Base-by-base conservation (phyloP, 1,140 invertebrate species). In the Brachionus manjavacas region DNA sequence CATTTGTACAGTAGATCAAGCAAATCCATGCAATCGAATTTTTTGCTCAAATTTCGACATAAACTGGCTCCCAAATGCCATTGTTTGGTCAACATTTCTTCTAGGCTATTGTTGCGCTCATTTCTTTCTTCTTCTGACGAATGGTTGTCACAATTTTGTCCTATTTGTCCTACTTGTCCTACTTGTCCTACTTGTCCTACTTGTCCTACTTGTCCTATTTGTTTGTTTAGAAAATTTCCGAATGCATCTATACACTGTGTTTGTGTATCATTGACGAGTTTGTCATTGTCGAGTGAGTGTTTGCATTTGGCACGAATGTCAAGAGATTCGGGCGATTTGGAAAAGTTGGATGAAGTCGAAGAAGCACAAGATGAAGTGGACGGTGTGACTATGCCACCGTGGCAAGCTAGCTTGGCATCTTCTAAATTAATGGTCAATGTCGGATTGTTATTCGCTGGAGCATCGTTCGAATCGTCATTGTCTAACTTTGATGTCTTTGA, bases 221-320 rank as follows among this genome's bases (percentile, higher is more conserved):
- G 68, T 72, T 72, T 41, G 39, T 39, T 72, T 3, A 72, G 28
- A 72, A 72, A 41, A 72, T 72, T 72, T 35, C 68, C 68, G 41
- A 72, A 72, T 8, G 9, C 68, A 9, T 72, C 68, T 2, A 72
- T 72, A 7, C 31, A 72, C 8, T 72, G 31, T 9, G 35, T 72
- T 20, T 41, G 7, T 72, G 68, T 41, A 41, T 72, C 1, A 16
- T 43, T 72, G 16, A n/a, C n/a, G n/a, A n/a, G n/a, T n/a, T n/a
- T n/a, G n/a, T n/a, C n/a, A n/a, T n/a, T n/a, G n/a, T n/a, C n/a
- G n/a, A n/a, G 2, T 31, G 8, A n/a, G 25, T 31, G 11, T 31
- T 41, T 39, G n/a, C 39, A 28, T 70, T 72, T 72, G 4, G 68
- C 39, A 14, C 31, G 35, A 41, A 41, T 16, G n/a, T 39, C 39